A percentile compares a stretch with the other conserved stretches of the same genome.
Evolutionary conservation across 2,888 invertebrate genomes (phyloP).

Genomic region (Campopleginae sp.): DNA sequence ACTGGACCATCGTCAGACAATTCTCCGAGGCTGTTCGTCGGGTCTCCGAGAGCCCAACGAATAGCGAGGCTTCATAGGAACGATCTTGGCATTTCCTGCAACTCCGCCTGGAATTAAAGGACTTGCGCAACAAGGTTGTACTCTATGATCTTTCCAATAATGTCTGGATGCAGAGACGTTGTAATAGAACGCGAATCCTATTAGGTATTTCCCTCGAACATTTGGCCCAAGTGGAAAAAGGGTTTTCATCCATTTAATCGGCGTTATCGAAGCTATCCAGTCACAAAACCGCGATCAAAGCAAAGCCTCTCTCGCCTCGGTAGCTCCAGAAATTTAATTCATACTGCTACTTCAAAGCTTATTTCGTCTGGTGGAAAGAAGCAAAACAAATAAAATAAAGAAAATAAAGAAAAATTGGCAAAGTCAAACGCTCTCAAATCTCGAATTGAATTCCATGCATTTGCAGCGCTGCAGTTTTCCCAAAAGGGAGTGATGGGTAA

Average conservation of each 20-base stretch:
- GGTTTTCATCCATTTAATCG: neutral
- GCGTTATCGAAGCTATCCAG: neutral
- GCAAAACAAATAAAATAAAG: neutral
- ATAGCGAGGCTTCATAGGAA: neutral
- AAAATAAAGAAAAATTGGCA: neutral
- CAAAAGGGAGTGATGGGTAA: conserved; percentile 44
- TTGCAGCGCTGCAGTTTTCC: conserved; percentile 29
- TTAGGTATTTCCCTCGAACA: neutral
- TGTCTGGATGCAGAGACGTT: neutral
- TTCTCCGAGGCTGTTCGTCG: neutral
- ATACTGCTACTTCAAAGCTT: neutral
- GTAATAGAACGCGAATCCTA: neutral
- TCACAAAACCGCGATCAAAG: neutral
- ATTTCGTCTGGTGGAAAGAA: neutral
- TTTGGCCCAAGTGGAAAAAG: neutral
- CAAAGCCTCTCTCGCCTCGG: neutral
- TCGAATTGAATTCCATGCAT: conserved; percentile 1
- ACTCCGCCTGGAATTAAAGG: neutral
- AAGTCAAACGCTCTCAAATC: conserved; percentile 16
- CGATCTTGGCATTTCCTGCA: neutral
- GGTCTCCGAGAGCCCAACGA: conserved; percentile 4
- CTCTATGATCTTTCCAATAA: neutral
- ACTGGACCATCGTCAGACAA: conserved; percentile 1
- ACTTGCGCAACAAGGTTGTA: neutral
- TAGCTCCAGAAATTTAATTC: neutral